Evolutionary conservation across 2,888 invertebrate genomes (phyloP).

Genomic region (Brassicogethes aeneus): DNA sequence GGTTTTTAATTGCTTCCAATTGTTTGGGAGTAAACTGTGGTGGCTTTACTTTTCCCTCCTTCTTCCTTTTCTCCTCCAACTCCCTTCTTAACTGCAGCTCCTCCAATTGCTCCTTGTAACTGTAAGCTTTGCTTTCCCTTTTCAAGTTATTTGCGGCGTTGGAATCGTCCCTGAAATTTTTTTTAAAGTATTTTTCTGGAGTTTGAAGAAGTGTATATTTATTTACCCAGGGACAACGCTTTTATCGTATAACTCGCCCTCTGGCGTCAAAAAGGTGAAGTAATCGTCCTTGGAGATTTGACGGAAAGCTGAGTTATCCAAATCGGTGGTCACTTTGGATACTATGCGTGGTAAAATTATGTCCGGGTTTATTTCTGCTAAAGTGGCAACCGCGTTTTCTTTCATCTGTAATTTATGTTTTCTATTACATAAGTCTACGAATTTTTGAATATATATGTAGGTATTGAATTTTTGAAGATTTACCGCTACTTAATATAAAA

Average conservation of each 20-base stretch:
- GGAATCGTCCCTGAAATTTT: conserved; percentile 39
- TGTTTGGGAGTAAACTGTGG: conserved; percentile 78
- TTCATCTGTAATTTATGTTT: conserved; percentile 48
- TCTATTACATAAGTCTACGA: too few relatives aligned
- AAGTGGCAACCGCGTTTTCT: conserved; percentile 64
- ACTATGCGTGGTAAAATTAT: conserved; percentile 58
- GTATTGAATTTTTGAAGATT: background rate
- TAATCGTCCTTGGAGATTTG: conserved; percentile 72
- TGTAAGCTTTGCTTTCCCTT: conserved; percentile 93
- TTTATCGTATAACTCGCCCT: conserved; percentile 87
- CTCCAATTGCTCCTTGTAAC: conserved; percentile 93
- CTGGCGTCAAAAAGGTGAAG: conserved; percentile 73
- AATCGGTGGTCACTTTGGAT: conserved; percentile 47
- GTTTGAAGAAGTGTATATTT: background rate
- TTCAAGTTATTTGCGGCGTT: conserved; percentile 60
- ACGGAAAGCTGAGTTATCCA: conserved; percentile 57
- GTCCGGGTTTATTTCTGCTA: conserved; percentile 57
- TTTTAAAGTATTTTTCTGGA: too few relatives aligned
- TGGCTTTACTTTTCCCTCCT: conserved; percentile 68
- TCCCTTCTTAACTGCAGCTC: conserved; percentile 89
- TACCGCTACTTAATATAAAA: background rate
- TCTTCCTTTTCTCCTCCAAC: conserved; percentile 77
- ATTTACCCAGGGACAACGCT: conserved; percentile 57
- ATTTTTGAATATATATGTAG: conserved; percentile 1
- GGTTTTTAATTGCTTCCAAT: conserved; percentile 80